Evolutionary conservation across 2,888 invertebrate genomes (phyloP).

Genomic region (Drosophila mulleri): DNA sequence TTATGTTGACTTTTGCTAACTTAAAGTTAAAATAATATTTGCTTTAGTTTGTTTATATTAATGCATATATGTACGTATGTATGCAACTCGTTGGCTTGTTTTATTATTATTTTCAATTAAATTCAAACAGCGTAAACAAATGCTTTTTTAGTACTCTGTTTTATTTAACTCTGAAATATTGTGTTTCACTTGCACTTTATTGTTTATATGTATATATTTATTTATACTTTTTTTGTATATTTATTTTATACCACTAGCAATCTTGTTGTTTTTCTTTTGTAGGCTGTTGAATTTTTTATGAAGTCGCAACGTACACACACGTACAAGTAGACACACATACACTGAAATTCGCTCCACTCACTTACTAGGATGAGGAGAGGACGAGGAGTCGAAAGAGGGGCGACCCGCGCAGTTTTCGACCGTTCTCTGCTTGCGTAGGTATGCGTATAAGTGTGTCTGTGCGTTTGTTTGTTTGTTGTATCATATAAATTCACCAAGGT

Average conservation of each 20-base stretch:
- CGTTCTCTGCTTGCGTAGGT: slow-evolving; percentile 38
- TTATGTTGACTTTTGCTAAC: slow-evolving; percentile 1
- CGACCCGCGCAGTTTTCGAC: slow-evolving; percentile 55
- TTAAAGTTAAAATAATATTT: neutral
- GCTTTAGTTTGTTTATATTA: slow-evolving; percentile 10
- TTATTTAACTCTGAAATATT: slow-evolving; percentile 44
- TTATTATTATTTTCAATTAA: slow-evolving; percentile 33
- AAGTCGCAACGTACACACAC: slow-evolving; percentile 47
- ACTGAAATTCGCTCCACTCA: slow-evolving; percentile 11
- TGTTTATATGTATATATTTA: slow-evolving; percentile 48
- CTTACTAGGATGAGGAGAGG: slow-evolving; percentile 11
- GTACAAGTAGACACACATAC: slow-evolving; percentile 3
- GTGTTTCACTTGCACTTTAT: slow-evolving; percentile 26
- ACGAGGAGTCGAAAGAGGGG: slow-evolving; percentile 26
- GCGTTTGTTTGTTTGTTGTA: slow-evolving; percentile 22
- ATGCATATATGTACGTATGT: neutral
- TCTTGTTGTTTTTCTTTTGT: slow-evolving; percentile 52
- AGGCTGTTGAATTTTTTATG: slow-evolving; percentile 71
- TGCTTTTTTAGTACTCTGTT: slow-evolving; percentile 32
- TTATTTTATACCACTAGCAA: slow-evolving; percentile 27
- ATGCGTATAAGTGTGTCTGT: slow-evolving; percentile 15
- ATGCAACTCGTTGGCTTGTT: slow-evolving; percentile 10
- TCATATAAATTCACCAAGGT: slow-evolving; percentile 21
- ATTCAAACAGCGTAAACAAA: slow-evolving; percentile 20
- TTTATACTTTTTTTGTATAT: slow-evolving; percentile 34